Conservation (phyloP, 2,888 invertebrate genomes). For the Microctonus aethiopoides region DNA sequence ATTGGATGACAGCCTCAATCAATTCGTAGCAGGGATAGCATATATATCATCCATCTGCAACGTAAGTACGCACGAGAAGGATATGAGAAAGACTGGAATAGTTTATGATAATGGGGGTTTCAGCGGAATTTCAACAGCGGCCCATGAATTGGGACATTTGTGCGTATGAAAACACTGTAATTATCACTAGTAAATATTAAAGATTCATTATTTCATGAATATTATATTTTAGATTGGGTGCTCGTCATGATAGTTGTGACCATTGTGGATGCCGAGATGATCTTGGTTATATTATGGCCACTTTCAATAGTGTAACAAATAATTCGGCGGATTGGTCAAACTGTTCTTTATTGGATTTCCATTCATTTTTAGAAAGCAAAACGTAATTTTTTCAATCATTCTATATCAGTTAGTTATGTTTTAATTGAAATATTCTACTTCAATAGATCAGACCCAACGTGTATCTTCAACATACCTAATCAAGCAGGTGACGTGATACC, state of each 20-base stretch:
- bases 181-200: neutral
- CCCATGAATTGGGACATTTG: slow-evolving; percentile 44
- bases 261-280: neutral
- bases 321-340: slow-evolving; percentile 36
- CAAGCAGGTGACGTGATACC: neutral
- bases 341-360: slow-evolving; percentile 31
- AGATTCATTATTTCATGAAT: neutral
- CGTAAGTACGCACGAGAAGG: neutral
- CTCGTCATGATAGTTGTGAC: slow-evolving; percentile 28
- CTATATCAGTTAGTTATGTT: neutral
- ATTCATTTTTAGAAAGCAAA: slow-evolving; percentile 12
- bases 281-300: slow-evolving; percentile 33
- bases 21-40: slow-evolving; percentile 33
- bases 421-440: neutral
- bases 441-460: neutral
- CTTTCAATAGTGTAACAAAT: slow-evolving; percentile 6
- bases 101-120: slow-evolving; percentile 36
- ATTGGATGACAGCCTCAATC: neutral
- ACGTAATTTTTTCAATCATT: neutral
- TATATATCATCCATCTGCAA: slow-evolving; percentile 28
- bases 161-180: slow-evolving; percentile 28
- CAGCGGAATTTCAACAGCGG: slow-evolving; percentile 36
- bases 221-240: slow-evolving; percentile 35
- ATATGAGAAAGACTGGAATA: slow-evolving; percentile 14
- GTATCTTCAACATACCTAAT: slow-evolving; percentile 22